Evolutionary conservation across 2,888 invertebrate genomes (phyloP), one percentile per base, ranked within the genome.

Genomic region (Idaea aversata): DNA sequence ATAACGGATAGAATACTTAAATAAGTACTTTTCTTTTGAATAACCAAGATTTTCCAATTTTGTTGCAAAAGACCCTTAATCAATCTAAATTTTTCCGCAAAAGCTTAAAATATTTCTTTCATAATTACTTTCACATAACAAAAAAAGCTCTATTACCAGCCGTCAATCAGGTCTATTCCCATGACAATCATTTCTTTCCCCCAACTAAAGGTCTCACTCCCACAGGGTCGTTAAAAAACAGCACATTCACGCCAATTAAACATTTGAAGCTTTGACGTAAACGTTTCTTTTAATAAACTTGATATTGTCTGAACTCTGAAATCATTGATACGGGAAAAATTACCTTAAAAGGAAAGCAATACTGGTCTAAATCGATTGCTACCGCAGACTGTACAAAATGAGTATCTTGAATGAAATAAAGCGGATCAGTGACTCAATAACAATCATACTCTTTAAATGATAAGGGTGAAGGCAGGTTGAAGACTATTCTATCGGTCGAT

Each of bases 161-260:
- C 34, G 15, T 59, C 58, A 16, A 59, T 15, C 59, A 7, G 25
- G 25, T 13, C 34, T 3, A 34, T 59, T 59, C 59, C 34, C 59
- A 59, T 59, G 59, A 59, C 59, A 59, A 34, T 34, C 16, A 59
- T 16, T 59, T 59, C 16, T 34, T 59, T 47, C 47, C 47, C 47
- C 47, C 47, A 47, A 47, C 47, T 25, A 59, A 59, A 59, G 59
- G 59, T 59, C 47, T 47, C 34, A 59, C 59, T 59, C 59, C 34
- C 59, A 59, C 59, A 3, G 59, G 59, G 59, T 16, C 16, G 34
- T 10, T 59, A 58, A 58, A 58, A 59, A 59, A 59, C 59, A 25
- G 59, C 59, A 59, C 16, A 59, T 59, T 59, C 59, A 59, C 59
- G 59, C 59, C 59, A 59, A 59, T 59, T 59, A 59, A 59, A 59